These are phyloP conservation scores for Melanaphis sacchari DNA, from an alignment of 1,140 invertebrate species.

Conservation along the genomic window DNA sequence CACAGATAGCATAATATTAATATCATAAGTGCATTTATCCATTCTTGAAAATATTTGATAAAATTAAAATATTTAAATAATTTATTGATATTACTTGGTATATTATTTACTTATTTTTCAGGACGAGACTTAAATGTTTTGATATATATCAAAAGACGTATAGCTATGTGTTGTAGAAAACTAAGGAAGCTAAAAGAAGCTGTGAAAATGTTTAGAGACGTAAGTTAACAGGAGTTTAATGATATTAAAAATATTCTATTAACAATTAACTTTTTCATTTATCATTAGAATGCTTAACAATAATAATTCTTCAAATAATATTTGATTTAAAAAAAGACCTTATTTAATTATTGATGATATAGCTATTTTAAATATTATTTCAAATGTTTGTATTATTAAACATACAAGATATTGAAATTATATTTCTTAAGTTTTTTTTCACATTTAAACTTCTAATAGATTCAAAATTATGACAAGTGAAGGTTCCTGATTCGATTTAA, in stretches of 20 bases:
- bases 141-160: constrained; percentile 91
- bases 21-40: no score
- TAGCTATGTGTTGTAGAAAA: constrained; percentile 97
- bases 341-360: background rate
- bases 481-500: background rate
- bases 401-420: background rate
- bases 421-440: background rate
- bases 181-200: constrained; percentile 93
- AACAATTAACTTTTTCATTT: constrained; percentile 29
- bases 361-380: background rate
- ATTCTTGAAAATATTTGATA: background rate
- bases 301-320: background rate
- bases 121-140: constrained; percentile 92
- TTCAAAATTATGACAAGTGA: background rate
- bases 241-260: background rate
- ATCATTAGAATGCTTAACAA: background rate
- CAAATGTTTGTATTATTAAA: background rate
- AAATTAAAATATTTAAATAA: background rate
- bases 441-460: background rate
- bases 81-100: background rate
- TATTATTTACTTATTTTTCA: constrained; percentile 60
- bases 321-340: background rate
- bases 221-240: constrained; percentile 63
- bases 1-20: no score
- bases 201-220: constrained; percentile 95